Conservation (phyloP, 2,797 vertebrate species). For the Loris lydekkerianus region DNA sequence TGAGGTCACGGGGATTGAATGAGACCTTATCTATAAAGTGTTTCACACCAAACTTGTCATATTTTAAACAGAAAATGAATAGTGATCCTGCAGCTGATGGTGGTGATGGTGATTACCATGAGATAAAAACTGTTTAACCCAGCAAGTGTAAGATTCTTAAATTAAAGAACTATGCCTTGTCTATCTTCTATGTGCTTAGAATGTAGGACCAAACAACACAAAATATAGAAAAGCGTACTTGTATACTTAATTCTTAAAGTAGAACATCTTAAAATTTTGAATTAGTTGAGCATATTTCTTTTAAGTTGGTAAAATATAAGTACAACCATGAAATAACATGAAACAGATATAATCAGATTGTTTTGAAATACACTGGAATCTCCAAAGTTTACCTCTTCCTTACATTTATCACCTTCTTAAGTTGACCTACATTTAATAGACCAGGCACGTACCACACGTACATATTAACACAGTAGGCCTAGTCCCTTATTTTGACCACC, state of each 20-base stretch:
- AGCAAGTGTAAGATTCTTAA: conserved; percentile 30
- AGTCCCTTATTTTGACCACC: too few relatives aligned
- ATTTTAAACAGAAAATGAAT: background rate
- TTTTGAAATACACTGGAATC: background rate
- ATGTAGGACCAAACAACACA: background rate
- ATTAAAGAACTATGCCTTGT: background rate
- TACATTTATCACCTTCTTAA: too few relatives aligned
- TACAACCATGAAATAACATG: background rate
- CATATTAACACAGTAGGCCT: too few relatives aligned
- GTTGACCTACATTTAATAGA: too few relatives aligned
- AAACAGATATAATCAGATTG: background rate
- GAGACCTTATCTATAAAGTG: background rate
- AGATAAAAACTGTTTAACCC: background rate
- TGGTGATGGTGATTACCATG: background rate
- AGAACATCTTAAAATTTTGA: background rate
- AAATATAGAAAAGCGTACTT: background rate
- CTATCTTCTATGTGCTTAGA: background rate
- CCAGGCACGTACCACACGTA: too few relatives aligned
- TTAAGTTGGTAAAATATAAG: background rate
- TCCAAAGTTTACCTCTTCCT: too few relatives aligned
- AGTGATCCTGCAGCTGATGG: background rate
- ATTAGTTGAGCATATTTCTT: background rate
- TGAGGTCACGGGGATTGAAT: background rate
- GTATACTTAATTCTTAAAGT: background rate
- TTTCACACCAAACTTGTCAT: background rate